These are phyloP conservation scores for Drosophila kikkawai DNA, from an alignment of 1,140 invertebrate genomes.

Conservation along the genomic window DNA sequence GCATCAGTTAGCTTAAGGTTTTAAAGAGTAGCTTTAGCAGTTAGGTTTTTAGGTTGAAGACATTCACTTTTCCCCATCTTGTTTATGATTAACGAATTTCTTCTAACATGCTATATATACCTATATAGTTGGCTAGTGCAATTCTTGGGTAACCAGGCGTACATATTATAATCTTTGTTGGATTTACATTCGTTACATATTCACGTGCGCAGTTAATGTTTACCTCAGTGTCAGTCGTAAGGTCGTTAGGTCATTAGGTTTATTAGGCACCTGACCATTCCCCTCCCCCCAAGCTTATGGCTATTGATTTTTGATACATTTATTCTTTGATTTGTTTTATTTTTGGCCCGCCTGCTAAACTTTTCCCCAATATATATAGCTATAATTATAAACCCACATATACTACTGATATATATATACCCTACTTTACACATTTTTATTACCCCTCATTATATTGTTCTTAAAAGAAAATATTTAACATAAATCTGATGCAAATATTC, in stretches of 20 bases:
- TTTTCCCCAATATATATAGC: slow-evolving; percentile 3
- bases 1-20: slow-evolving; percentile 33
- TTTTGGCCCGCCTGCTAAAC: slow-evolving; percentile 4
- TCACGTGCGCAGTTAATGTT: slow-evolving; percentile 33
- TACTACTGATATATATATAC: slow-evolving; percentile 14
- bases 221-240: slow-evolving; percentile 71
- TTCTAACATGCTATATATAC: slow-evolving; percentile 26
- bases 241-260: slow-evolving; percentile 55
- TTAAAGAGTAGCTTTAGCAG: slow-evolving; percentile 42
- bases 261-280: slow-evolving; percentile 17
- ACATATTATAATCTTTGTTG: slow-evolving; percentile 53
- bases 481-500: slow-evolving; percentile 81
- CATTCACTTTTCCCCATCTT: slow-evolving; percentile 34
- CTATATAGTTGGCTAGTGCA: slow-evolving; percentile 53
- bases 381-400: slow-evolving; percentile 21
- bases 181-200: slow-evolving; percentile 44
- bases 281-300: slow-evolving; percentile 5
- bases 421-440: slow-evolving; percentile 11
- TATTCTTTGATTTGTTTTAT: slow-evolving; percentile 20
- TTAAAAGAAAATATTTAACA: slow-evolving; percentile 61
- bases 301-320: slow-evolving; percentile 36
- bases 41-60: slow-evolving; percentile 41
- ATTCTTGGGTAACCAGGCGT: slow-evolving; percentile 50
- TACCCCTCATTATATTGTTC: slow-evolving; percentile 31
- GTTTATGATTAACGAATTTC: slow-evolving; percentile 65